Conservation (phyloP, 1,140 invertebrate species). For the Brachionus angularis region DNA sequence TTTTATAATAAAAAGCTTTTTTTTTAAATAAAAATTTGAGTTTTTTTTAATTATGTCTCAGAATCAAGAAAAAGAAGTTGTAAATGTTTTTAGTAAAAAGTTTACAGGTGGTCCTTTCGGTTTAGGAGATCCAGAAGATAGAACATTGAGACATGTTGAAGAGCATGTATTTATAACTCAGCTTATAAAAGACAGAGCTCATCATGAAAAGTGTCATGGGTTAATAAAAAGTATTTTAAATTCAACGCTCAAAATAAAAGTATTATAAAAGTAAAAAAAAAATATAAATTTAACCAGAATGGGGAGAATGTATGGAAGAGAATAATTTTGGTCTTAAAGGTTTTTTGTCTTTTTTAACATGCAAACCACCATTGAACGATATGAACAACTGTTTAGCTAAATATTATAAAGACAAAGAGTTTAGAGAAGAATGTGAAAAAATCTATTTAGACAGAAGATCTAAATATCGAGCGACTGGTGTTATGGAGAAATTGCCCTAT, state of each 20-base stretch:
- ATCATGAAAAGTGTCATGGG: constrained; percentile 38
- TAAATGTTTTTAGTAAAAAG: constrained; percentile 41
- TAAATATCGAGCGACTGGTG: constrained; percentile 16
- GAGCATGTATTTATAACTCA: constrained; percentile 74
- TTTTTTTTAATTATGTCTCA: constrained; percentile 9
- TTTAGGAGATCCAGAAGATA: constrained; percentile 74
- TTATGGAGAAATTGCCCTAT: constrained; percentile 20
- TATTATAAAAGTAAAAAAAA: not conserved
- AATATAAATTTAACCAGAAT: constrained; percentile 10
- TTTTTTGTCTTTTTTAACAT: constrained; percentile 13
- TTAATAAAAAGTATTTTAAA: not conserved
- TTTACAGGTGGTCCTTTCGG: constrained; percentile 35
- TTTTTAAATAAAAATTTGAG: not conserved
- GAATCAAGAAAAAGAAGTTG: not conserved
- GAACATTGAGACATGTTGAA: constrained; percentile 72
- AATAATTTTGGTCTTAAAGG: constrained; percentile 1
- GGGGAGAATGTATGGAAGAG: constrained; percentile 40
- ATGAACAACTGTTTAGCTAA: constrained; percentile 27
- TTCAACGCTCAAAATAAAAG: not conserved
- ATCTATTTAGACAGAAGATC: constrained; percentile 31
- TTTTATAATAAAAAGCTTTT: not conserved
- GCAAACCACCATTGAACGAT: constrained; percentile 1
- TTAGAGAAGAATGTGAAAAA: constrained; percentile 38
- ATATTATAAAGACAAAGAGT: constrained; percentile 36
- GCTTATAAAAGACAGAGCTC: constrained; percentile 53